Conservation (phyloP, 2,888 invertebrate genomes). For the Phyllotreta cruciferae region DNA sequence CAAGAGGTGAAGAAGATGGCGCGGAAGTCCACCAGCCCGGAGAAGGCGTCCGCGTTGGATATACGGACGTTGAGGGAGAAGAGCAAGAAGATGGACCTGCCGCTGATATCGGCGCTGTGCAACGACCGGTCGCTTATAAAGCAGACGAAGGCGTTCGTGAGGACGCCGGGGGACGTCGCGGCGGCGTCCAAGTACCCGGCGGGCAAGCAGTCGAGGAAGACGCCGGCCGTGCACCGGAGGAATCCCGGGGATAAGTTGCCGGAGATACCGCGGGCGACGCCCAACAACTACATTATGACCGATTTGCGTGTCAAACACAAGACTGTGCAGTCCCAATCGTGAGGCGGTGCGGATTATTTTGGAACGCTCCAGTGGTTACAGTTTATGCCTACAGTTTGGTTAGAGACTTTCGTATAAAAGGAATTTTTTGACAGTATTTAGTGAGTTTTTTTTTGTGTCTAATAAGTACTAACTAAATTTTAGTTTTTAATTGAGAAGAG, state of each 20-base stretch:
- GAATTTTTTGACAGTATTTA: no score
- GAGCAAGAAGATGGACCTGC: slow-evolving; percentile 88
- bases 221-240: slow-evolving; percentile 66
- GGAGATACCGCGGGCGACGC: slow-evolving; percentile 71
- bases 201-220: slow-evolving; percentile 66
- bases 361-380: slow-evolving; percentile 51
- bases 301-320: slow-evolving; percentile 59
- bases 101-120: slow-evolving; percentile 90
- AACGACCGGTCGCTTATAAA: slow-evolving; percentile 89
- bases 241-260: slow-evolving; percentile 82
- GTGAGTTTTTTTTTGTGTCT: no score
- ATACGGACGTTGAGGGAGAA: slow-evolving; percentile 86
- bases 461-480: no score
- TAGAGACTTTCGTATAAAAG: no score
- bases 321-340: slow-evolving; percentile 59
- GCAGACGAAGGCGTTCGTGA: slow-evolving; percentile 86
- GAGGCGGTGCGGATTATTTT: slow-evolving; percentile 35
- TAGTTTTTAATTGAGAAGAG: no score
- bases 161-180: slow-evolving; percentile 64
- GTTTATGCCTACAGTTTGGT: no score
- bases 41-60: slow-evolving; percentile 64
- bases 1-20: slow-evolving; percentile 1
- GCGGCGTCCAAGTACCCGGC: slow-evolving; percentile 70
- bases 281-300: slow-evolving; percentile 72
- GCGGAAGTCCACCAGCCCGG: slow-evolving; percentile 24